Evolutionary conservation across 2,113 vertebrate genomes (phyloP).

Genomic region (Osmerus mordax): DNA sequence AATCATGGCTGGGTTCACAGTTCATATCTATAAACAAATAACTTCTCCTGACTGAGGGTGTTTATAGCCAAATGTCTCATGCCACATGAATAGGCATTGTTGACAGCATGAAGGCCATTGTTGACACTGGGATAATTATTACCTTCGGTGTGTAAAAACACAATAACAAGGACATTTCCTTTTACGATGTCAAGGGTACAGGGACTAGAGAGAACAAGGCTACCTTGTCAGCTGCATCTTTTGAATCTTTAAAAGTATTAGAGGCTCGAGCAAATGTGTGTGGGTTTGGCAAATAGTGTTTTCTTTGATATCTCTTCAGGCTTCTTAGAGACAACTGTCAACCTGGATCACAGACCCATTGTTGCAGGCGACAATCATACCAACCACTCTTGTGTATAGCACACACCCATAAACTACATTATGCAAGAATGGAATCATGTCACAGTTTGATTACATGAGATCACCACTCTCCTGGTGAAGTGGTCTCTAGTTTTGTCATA

Average conservation of each 20-base stretch:
- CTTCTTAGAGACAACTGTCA: conserved; percentile 23
- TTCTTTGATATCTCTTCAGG: background rate
- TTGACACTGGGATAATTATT: conserved; percentile 54
- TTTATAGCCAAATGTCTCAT: background rate
- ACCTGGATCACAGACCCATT: conserved; percentile 23
- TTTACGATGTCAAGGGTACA: conserved; percentile 42
- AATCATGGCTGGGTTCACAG: too few relatives aligned
- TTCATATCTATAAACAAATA: too few relatives aligned
- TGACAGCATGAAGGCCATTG: conserved; percentile 10
- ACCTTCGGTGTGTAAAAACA: conserved; percentile 41
- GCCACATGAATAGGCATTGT: conserved; percentile 3
- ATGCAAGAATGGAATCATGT: background rate
- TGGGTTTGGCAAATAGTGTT: conserved; percentile 22
- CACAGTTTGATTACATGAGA: conserved; percentile 39
- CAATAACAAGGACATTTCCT: conserved; percentile 51
- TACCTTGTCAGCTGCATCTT: conserved; percentile 13
- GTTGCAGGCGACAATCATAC: conserved; percentile 29
- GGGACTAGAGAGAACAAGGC: conserved; percentile 26
- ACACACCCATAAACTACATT: conserved; percentile 13
- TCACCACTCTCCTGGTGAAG: conserved; percentile 12
- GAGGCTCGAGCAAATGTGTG: background rate
- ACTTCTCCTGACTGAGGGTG: too few relatives aligned
- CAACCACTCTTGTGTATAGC: conserved; percentile 38
- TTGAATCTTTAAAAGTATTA: conserved; percentile 12
- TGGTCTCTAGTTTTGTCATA: background rate